Evolutionary conservation across 2,888 invertebrate species (phyloP), one percentile per base, ranked within the genome.

Genomic region (Agrenia bidenticulata): DNA sequence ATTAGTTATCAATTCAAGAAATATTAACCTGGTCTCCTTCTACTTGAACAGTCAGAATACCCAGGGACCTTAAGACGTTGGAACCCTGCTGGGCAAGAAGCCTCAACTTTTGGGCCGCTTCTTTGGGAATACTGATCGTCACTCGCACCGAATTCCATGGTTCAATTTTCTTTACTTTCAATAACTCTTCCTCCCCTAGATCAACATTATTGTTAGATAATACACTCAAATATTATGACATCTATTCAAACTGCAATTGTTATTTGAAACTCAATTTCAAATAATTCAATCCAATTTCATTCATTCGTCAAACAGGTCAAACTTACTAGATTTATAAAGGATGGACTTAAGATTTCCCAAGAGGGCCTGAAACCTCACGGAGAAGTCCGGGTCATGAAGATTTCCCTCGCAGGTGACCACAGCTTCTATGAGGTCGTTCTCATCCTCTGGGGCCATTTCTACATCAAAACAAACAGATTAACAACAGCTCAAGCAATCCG

Each of bases 141-240:
- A 97, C 94, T 65, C 68, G 68, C 78, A 97, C 96, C 78, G 94
- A 93, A 85, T 95, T 94, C 94, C 94, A 97, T 85, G 96, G 96
- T 87, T 96, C 96, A 84, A 94, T 87, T 81, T 89, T 89, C 79
- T 85, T 84, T 76, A 89, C 84, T 79, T 58, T 42, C n/a, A 58
- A n/a, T 11, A 26, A 9, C 23, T 58, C 58, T 26, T 45, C 58
- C 24, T 58, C 58, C 17, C 27, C 58, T 57, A 45, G 15, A 17
- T 45, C 5, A 51, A 49, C 7, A 49, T 49, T 17, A 19, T 11
- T 49, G n/a, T n/a, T n/a, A n/a, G n/a, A n/a, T n/a, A n/a, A n/a
- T n/a, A n/a, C n/a, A n/a, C n/a, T n/a, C n/a, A n/a, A n/a, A n/a
- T n/a, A n/a, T n/a, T n/a, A n/a, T n/a, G n/a, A n/a, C n/a, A n/a